These are phyloP conservation scores for Periplaneta americana DNA, from an alignment of 1,140 invertebrate species.

Conservation along the genomic window DNA sequence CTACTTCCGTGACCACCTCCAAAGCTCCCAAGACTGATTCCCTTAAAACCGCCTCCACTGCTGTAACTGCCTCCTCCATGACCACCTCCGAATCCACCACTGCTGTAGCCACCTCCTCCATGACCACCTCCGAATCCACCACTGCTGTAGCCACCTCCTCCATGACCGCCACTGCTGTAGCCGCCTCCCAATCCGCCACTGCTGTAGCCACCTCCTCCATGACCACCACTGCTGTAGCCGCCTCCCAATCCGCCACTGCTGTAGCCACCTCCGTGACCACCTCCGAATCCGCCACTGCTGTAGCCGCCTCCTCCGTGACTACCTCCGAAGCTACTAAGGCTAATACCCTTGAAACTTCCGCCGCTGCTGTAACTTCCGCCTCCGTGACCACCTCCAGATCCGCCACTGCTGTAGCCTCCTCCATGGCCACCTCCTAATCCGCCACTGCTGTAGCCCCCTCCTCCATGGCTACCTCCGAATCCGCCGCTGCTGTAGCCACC, in stretches of 20 bases:
- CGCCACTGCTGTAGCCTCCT: background rate
- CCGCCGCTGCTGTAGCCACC: background rate
- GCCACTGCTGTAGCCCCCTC: background rate
- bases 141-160: background rate
- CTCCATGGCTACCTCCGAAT: background rate
- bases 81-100: background rate
- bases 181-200: background rate
- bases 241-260: too few relatives aligned
- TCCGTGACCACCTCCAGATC: background rate
- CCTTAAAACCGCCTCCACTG: background rate
- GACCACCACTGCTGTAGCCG: background rate
- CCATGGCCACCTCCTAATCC: background rate
- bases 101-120: background rate
- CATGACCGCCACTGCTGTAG: background rate
- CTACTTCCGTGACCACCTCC: background rate
- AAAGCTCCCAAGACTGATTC: background rate
- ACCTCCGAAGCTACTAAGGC: background rate
- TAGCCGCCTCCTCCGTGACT: background rate
- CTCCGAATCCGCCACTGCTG: background rate
- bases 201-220: background rate
- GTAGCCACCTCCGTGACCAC: too few relatives aligned
- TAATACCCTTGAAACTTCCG: background rate
- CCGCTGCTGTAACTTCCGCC: background rate
- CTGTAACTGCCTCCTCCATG: background rate
- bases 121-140: background rate